Conservation (phyloP, 2,797 vertebrate species). For the Pampus argenteus region DNA sequence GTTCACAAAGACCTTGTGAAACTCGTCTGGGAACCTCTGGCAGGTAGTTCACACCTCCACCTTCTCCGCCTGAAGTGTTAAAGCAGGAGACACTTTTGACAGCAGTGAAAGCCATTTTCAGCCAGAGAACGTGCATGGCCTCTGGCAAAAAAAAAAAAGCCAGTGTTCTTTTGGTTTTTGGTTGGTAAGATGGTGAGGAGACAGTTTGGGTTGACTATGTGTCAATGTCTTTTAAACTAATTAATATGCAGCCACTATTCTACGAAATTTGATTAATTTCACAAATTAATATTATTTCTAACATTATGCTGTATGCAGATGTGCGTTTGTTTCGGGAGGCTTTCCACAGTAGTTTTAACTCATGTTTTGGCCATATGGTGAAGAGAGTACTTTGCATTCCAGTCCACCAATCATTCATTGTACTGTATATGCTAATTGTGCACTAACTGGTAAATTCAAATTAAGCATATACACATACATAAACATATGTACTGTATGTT, state of each 20-base stretch:
- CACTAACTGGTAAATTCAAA: neutral
- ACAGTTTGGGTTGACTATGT: neutral
- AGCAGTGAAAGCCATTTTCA: constrained; percentile 61
- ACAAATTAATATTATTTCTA: neutral
- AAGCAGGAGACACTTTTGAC: constrained; percentile 69
- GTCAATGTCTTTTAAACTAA: neutral
- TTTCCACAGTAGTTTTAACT: neutral
- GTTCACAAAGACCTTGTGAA: constrained; percentile 61
- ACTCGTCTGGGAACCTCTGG: constrained; percentile 52
- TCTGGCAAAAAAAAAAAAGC: constrained; percentile 31
- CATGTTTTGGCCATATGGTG: neutral
- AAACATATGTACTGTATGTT: neutral
- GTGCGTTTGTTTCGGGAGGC: neutral
- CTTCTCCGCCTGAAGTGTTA: constrained; percentile 63
- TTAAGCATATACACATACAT: neutral
- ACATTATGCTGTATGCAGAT: neutral
- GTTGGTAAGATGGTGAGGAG: neutral
- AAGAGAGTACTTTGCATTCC: neutral
- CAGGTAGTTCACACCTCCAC: constrained; percentile 72
- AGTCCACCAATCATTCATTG: neutral
- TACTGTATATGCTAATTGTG: no score
- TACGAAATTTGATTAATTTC: neutral
- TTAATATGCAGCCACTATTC: neutral
- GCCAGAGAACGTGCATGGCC: constrained; percentile 44
- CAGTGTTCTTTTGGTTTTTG: constrained; percentile 26